These are phyloP conservation scores for Gallinago paraguaiae DNA, from an alignment of 2,113 vertebrate species.

Conservation along the genomic window DNA sequence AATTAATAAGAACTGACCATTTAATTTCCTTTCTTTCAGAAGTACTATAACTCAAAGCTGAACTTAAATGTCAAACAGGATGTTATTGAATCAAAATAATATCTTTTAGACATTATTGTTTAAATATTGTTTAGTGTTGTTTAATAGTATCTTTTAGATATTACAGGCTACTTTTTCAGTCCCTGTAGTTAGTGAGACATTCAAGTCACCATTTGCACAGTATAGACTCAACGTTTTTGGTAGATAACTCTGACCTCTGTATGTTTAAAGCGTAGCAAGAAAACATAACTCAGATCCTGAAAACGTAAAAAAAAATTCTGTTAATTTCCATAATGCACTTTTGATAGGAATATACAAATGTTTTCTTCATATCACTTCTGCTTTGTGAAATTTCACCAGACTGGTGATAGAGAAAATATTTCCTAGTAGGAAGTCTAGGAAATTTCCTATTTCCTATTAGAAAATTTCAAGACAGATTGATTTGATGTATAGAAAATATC, in stretches of 20 bases:
- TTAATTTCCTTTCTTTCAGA: background rate
- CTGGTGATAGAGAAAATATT: background rate
- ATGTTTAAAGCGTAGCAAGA: background rate
- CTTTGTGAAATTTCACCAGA: background rate
- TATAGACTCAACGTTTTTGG: background rate
- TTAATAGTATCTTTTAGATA: background rate
- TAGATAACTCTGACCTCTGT: background rate
- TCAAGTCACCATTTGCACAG: background rate
- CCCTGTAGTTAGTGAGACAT: background rate
- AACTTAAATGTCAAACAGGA: background rate
- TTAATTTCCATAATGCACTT: background rate
- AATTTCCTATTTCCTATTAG: background rate
- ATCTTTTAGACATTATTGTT: background rate
- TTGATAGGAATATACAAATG: background rate
- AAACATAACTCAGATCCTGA: background rate
- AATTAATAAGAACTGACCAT: background rate
- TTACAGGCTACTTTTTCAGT: background rate
- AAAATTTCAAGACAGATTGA: background rate
- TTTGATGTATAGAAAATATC: background rate
- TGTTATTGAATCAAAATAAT: background rate
- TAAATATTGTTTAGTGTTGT: background rate
- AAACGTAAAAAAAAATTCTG: background rate
- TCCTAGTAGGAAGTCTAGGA: background rate
- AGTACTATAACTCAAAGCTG: background rate
- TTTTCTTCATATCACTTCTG: background rate